Evolutionary conservation across 2,888 invertebrate species (phyloP).

Genomic region (Callinectes sapidus): DNA sequence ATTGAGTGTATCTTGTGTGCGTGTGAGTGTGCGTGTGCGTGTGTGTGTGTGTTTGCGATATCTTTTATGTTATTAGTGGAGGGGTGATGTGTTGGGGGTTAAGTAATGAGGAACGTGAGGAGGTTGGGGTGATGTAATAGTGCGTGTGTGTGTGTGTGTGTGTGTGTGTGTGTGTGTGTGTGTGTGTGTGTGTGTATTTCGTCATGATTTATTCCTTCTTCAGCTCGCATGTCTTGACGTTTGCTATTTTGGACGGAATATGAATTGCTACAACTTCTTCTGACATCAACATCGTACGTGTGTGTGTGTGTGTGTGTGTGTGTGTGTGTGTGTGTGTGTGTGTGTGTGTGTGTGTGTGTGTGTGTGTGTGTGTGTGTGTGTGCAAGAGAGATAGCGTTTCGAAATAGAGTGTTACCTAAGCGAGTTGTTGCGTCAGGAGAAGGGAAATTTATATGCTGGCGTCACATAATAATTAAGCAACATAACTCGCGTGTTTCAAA

Average conservation of each 20-base stretch:
- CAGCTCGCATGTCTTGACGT: no score
- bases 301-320: not conserved
- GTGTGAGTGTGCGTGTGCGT: not conserved
- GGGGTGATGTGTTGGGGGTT: not conserved
- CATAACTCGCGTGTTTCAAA: not conserved
- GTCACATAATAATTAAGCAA: not conserved
- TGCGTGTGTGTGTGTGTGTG: no score
- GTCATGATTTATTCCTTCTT: not conserved
- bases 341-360: not conserved
- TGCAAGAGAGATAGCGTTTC: not conserved
- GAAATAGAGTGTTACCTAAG: slow-evolving; percentile 2
- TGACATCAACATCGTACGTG: not conserved
- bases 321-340: slow-evolving; percentile 3
- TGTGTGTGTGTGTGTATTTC: not conserved
- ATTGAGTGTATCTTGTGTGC: not conserved
- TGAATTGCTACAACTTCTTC: no score
- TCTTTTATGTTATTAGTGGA: not conserved
- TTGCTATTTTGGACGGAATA: no score
- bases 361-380: not conserved
- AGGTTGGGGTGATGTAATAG: not conserved
- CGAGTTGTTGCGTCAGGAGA: not conserved
- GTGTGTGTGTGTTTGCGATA: not conserved
- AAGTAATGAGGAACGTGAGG: not conserved
- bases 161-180: not conserved
- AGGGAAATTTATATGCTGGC: not conserved